A percentile compares a stretch with the other conserved stretches of the same genome.
phyloP scores from a whole-genome alignment of 2,797 vertebrate genomes.

The Apogon hyalosoma region DNA sequence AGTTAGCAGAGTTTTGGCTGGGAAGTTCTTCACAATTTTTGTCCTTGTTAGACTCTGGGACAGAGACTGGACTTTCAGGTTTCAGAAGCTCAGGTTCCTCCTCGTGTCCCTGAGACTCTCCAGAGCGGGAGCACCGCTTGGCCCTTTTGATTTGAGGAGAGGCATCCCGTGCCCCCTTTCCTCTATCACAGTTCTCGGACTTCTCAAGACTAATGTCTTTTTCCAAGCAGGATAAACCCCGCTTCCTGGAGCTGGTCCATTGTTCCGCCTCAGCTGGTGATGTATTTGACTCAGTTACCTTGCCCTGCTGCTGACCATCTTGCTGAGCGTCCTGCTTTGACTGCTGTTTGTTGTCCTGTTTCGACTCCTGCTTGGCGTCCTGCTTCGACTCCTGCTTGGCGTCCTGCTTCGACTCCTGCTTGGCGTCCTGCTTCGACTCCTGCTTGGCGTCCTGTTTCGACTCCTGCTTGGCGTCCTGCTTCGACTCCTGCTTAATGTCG shows the following conservation, averaged over 20 bases:
- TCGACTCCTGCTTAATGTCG: too few species aligned
- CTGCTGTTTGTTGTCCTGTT: slow-evolving; percentile 79
- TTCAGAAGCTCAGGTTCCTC: slow-evolving; percentile 83
- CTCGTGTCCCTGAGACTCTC: slow-evolving; percentile 88
- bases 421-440: slow-evolving; percentile 24
- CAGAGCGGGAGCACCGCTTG: slow-evolving; percentile 91
- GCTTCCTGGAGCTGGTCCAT: slow-evolving; percentile 91
- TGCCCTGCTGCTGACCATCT: slow-evolving; percentile 76
- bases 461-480: slow-evolving; percentile 32
- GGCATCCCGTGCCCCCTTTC: slow-evolving; percentile 75
- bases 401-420: slow-evolving; percentile 36
- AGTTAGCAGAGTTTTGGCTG: slow-evolving; percentile 55
- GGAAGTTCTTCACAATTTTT: slow-evolving; percentile 87
- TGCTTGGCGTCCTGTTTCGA: slow-evolving; percentile 25
- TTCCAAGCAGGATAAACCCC: slow-evolving; percentile 90
- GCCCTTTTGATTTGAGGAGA: slow-evolving; percentile 92
- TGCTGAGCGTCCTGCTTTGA: slow-evolving; percentile 50
- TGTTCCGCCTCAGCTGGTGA: slow-evolving; percentile 84
- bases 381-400: slow-evolving; percentile 24
- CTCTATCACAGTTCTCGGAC: slow-evolving; percentile 88
- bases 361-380: slow-evolving; percentile 62
- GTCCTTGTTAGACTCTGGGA: slow-evolving; percentile 82
- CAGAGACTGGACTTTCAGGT: slow-evolving; percentile 84
- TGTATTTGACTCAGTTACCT: slow-evolving; percentile 86
- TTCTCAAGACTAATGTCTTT: slow-evolving; percentile 88